Conservation (phyloP, 2,888 invertebrate genomes). For the Drosophila fulvimacula region DNA sequence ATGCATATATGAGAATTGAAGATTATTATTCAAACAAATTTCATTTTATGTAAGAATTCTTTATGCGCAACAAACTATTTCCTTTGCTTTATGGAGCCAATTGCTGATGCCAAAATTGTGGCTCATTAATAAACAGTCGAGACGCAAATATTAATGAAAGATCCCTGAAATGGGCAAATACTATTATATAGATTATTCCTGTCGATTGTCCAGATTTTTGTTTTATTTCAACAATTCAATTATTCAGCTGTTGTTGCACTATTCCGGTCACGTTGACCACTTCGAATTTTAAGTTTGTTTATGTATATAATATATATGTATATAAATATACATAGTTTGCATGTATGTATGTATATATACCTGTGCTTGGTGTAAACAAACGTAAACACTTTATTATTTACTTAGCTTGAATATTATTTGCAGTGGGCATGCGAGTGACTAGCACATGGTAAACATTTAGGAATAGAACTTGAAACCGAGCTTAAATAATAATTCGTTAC, state of each 20-base stretch:
- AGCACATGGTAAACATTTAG: slow-evolving; percentile 14
- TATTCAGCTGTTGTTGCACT: not conserved
- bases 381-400: slow-evolving; percentile 21
- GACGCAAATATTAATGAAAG: slow-evolving; percentile 63
- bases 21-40: slow-evolving; percentile 17
- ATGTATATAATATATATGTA: not conserved
- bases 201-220: slow-evolving; percentile 32
- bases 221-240: slow-evolving; percentile 23
- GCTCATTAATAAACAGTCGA: slow-evolving; percentile 62
- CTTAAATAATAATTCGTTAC: slow-evolving; percentile 9
- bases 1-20: slow-evolving; percentile 23
- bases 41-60: slow-evolving; percentile 21
- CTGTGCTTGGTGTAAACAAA: not conserved
- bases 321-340: not conserved
- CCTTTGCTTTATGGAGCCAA: slow-evolving; percentile 56
- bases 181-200: slow-evolving; percentile 22
- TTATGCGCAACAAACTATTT: slow-evolving; percentile 37
- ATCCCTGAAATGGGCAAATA: slow-evolving; percentile 28
- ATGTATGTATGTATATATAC: no score
- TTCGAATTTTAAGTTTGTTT: slow-evolving; percentile 13
- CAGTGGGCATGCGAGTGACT: slow-evolving; percentile 16
- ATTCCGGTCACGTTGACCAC: slow-evolving; percentile 44
- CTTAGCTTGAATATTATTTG: slow-evolving; percentile 14
- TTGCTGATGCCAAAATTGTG: slow-evolving; percentile 58
- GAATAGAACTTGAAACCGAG: not conserved